These are phyloP conservation scores for Apodemia duryi DNA, from an alignment of 2,888 invertebrate species.

Conservation along the genomic window DNA sequence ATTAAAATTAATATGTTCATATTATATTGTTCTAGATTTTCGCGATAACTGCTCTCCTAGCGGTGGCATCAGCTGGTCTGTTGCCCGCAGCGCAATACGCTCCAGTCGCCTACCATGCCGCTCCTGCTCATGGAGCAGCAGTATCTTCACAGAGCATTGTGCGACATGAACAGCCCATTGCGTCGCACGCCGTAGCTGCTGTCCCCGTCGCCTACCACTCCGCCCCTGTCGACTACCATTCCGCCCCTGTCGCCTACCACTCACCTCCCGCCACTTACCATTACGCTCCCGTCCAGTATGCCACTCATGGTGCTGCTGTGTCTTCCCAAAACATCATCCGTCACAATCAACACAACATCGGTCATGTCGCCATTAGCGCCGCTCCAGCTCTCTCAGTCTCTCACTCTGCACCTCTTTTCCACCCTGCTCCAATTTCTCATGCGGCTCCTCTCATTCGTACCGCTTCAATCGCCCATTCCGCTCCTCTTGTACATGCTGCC, in stretches of 20 bases:
- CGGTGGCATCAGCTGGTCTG: constrained; percentile 59
- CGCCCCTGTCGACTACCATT: constrained; percentile 34
- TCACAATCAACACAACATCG: no score
- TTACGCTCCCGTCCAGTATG: constrained; percentile 31
- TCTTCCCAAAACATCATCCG: not conserved
- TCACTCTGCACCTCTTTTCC: no score
- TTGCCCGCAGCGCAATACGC: constrained; percentile 58
- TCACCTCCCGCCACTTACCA: constrained; percentile 34
- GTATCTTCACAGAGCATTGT: no score
- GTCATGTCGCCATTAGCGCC: no score
- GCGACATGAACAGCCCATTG: constrained; percentile 48
- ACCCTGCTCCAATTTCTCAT: no score
- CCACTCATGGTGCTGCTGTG: not conserved
- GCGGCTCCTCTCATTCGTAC: no score
- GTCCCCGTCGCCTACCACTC: constrained; percentile 38
- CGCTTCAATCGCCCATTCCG: no score
- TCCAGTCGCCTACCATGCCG: constrained; percentile 36
- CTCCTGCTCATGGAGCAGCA: constrained; percentile 40
- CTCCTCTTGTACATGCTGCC: no score
- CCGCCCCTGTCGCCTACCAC: no score
- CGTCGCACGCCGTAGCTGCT: constrained; percentile 46
- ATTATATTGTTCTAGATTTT: constrained; percentile 57
- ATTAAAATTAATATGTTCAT: no score
- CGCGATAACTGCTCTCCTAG: constrained; percentile 56
- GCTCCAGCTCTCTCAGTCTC: no score